These are phyloP conservation scores for Spinus olivaceus DNA, from an alignment of 2,797 vertebrate genomes.

Conservation along the genomic window DNA sequence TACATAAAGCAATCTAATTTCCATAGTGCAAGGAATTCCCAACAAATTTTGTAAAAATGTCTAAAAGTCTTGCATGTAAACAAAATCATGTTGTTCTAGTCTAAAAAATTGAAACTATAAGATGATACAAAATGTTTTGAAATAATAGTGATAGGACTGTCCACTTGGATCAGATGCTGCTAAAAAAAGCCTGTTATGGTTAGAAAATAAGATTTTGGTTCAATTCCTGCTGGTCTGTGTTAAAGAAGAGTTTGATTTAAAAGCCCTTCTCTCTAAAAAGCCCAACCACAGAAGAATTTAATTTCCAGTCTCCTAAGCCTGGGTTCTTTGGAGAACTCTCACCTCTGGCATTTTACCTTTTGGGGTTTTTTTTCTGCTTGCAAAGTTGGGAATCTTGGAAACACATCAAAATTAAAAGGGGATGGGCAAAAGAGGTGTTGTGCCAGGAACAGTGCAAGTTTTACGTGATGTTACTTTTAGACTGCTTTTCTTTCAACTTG, in stretches of 20 bases:
- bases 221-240: neutral
- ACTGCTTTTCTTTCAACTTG: neutral
- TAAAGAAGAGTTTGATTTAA: neutral
- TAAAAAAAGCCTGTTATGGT: neutral
- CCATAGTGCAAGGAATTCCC: neutral
- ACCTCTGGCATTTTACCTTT: neutral
- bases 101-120: neutral
- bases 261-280: neutral
- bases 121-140: neutral
- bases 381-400: neutral
- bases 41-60: neutral
- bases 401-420: neutral
- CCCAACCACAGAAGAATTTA: neutral
- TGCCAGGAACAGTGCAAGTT: neutral
- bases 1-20: neutral
- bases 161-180: neutral
- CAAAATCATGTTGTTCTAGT: accelerated
- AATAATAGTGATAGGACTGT: neutral
- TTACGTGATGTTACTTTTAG: neutral
- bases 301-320: neutral
- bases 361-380: neutral
- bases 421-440: neutral
- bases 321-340: neutral
- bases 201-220: neutral
- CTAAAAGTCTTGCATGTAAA: neutral